A percentile compares a stretch with the other conserved stretches of the same genome.
phyloP scores from a whole-genome alignment of 2,797 vertebrate species.

The Gobionotothen gibberifrons region DNA sequence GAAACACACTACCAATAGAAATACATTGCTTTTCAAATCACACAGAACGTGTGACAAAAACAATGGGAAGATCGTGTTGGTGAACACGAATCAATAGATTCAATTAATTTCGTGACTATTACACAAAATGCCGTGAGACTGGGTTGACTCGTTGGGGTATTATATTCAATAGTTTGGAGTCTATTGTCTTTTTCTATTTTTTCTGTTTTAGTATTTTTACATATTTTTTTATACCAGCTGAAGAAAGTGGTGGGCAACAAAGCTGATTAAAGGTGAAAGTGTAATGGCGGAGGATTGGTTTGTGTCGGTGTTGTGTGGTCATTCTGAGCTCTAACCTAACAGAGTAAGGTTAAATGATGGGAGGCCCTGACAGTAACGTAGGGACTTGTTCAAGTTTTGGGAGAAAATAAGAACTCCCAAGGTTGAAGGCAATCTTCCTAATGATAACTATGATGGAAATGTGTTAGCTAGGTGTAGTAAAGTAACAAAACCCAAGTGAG shows the following conservation, averaged over 20 bases:
- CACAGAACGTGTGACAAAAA: too few relatives aligned
- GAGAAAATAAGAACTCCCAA: neutral
- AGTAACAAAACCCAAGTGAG: neutral
- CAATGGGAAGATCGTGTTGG: too few relatives aligned
- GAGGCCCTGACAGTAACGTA: neutral
- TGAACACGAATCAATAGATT: too few relatives aligned
- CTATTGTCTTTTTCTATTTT: neutral
- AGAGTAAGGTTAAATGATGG: neutral
- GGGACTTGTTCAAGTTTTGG: neutral
- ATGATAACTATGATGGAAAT: neutral
- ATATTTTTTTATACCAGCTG: conserved; percentile 3
- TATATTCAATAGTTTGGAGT: neutral
- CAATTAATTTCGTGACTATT: too few relatives aligned
- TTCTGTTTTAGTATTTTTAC: conserved; percentile 25
- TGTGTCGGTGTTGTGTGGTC: conserved; percentile 5
- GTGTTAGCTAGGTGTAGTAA: neutral
- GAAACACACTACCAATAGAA: too few relatives aligned
- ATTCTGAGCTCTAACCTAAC: neutral
- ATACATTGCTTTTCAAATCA: too few relatives aligned
- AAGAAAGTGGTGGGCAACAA: neutral
- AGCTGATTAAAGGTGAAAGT: conserved; percentile 2
- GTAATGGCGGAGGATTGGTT: neutral
- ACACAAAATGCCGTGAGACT: too few relatives aligned
- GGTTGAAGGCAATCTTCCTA: neutral
- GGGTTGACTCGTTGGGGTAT: neutral